Conservation (phyloP, 2,888 invertebrate genomes). For the Apamea anceps region DNA sequence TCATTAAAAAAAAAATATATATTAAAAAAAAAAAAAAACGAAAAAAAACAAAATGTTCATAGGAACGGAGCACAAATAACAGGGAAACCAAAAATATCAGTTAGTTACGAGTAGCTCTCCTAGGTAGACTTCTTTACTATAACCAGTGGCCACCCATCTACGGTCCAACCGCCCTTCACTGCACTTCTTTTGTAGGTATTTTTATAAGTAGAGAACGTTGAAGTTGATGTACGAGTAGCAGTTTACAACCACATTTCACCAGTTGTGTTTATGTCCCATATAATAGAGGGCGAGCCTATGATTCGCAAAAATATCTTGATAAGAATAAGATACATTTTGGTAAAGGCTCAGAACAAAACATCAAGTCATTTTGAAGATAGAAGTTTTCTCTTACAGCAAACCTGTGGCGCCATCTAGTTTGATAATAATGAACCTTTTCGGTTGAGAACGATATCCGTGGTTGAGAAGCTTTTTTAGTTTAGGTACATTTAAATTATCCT, state of each 20-base stretch:
- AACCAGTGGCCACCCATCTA: neutral
- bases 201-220: neutral
- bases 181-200: neutral
- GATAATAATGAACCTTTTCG: neutral
- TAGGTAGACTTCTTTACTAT: neutral
- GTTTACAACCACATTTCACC: neutral
- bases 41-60: too few species aligned
- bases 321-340: neutral
- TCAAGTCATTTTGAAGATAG: neutral
- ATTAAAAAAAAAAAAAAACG: too few species aligned
- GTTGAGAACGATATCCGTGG: too few species aligned
- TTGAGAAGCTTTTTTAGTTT: neutral
- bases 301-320: neutral
- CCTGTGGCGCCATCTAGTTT: slow-evolving; percentile 45
- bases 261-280: neutral
- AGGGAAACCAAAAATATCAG: neutral
- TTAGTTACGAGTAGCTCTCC: neutral
- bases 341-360: neutral
- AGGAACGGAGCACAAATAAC: too few species aligned
- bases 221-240: neutral
- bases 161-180: neutral
- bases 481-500: too few species aligned
- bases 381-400: neutral
- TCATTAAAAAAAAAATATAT: too few species aligned
- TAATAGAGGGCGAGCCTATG: neutral